Base-by-base conservation (phyloP, 1,140 invertebrate species). In the Halotydeus destructor region DNA sequence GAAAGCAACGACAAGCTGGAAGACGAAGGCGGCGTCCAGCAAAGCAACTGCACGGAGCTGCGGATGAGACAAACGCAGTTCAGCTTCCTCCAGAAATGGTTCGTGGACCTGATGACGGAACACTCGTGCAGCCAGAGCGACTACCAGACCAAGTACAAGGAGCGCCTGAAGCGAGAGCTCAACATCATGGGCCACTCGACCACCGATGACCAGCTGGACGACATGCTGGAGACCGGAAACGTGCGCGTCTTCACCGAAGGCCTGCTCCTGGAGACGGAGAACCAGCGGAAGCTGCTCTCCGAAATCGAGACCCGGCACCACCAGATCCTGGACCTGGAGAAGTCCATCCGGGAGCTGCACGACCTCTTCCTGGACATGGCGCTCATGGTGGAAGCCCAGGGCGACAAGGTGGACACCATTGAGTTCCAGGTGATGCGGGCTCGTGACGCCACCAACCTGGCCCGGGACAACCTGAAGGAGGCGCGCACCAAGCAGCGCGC, bases 341-440 rank as follows among this genome's bases (percentile, higher is more conserved):
- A 39, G 11, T 28, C 25, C 23, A 39, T 39, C 2, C n/a, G 21
- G 30, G 38, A 39, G n/a, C 19, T 39, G 11, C 12, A 19, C n/a
- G 38, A 39, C 23, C 23, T 39, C 5, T 39, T 39, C 19, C 11
- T 39, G 12, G 38, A 39, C 11, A 27, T 39, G 3, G 23, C 23
- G 4, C 9, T 39, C 14, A n/a, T 39, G 12, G 38, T 39, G 5
- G 23, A 39, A 8, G 14, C 12, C 4, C 38, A 39, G 25, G 38
- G 38, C 2, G 38, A 39, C n/a, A 26, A 21, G 26, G 16, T 39
- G 8, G 26, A 39, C 16, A 11, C 25, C 9, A 39, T 39, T 18
- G 38, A 39, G 30, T 11, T 12, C 19, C 38, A 39, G 30, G 38
- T 39, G 6, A 14, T 30, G 28, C n/a, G 28, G 28, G n/a, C n/a